Evolutionary conservation across 2,888 invertebrate genomes (phyloP).

Genomic region (Hypolimnas misippus): DNA sequence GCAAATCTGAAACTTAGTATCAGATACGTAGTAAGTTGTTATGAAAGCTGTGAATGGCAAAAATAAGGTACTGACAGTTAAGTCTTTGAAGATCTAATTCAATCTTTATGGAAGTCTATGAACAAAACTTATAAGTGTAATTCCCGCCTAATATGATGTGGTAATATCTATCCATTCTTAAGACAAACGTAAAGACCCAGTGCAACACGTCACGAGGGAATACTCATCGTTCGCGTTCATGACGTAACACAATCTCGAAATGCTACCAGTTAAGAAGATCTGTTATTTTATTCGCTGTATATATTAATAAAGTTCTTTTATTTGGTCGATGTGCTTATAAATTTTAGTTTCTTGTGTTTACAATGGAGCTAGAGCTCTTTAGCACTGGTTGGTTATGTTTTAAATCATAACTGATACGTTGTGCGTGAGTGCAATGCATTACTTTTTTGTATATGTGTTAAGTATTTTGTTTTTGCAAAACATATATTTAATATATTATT

Average conservation of each 20-base stretch:
- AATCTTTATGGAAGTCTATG: too few species aligned
- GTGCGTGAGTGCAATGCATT: not conserved
- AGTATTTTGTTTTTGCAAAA: not conserved
- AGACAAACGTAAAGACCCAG: conserved; percentile 40
- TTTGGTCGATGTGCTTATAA: not conserved
- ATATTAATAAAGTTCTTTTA: not conserved
- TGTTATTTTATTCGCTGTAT: not conserved
- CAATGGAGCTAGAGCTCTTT: not conserved
- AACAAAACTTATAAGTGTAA: too few species aligned
- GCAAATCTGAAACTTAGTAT: too few species aligned
- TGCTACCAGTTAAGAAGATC: not conserved
- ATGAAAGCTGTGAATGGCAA: too few species aligned
- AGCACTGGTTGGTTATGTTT: not conserved
- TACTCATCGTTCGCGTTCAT: conserved; percentile 34
- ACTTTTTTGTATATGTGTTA: not conserved
- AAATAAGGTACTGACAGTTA: too few species aligned
- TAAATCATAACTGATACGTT: not conserved
- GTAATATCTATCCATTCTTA: conserved; percentile 32
- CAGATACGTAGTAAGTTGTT: too few species aligned
- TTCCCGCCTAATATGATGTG: too few species aligned
- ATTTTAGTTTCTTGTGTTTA: not conserved
- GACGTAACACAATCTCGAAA: conserved; percentile 29
- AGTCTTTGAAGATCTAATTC: too few species aligned
- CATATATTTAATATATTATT: not conserved
- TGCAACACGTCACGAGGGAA: conserved; percentile 27